Evolutionary conservation across 2,113 vertebrate species (phyloP), one percentile per base, ranked within the genome.

Genomic region (Sciurus niger): DNA sequence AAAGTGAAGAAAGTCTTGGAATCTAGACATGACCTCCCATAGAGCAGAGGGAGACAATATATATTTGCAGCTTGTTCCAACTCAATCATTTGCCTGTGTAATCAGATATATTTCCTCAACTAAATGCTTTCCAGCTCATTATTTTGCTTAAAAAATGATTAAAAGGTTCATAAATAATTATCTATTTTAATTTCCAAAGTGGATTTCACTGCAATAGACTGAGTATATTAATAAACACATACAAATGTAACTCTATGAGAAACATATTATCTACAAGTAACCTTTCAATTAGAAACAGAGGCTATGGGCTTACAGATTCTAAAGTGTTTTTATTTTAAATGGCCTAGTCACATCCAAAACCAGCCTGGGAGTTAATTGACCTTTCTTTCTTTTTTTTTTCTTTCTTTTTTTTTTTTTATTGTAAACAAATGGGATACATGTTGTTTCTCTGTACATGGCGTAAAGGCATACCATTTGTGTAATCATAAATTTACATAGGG

Each of bases 141-240:
- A 90, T 98, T 97, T 96, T 90, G 48, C 82, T 96, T 83, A 74
- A 95, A 97, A 92, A 95, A 76, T 89, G 83, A 96, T 95, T 94
- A 86, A 96, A 89, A 93, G 76, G 34, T 74, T 85, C 77, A 95
- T 73, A 28, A 96, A 60, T 46, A 93, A 94, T 95, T 87, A 97
- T 88, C 67, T 51, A 78, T 67, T 88, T 94, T 78, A 91, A 95
- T 93, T 97, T 94, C 74, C 53, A 95, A 94, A 94, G 76, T 92
- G 67, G 79, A 85, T 92, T 92, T 94, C 96, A 89, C 67, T 77
- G 24, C 51, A 86, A 70, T 20, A 63, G 90, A 84, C 70, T 84
- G 63, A 17, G 32, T 68, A 48, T 92, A 89, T 95, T 95, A 96
- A 93, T 86, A 93, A 84, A 88, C 86, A 91, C 86, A 88, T 40